phyloP scores from a whole-genome alignment of 2,888 invertebrate genomes.

The Dromius quadrimaculatus region DNA sequence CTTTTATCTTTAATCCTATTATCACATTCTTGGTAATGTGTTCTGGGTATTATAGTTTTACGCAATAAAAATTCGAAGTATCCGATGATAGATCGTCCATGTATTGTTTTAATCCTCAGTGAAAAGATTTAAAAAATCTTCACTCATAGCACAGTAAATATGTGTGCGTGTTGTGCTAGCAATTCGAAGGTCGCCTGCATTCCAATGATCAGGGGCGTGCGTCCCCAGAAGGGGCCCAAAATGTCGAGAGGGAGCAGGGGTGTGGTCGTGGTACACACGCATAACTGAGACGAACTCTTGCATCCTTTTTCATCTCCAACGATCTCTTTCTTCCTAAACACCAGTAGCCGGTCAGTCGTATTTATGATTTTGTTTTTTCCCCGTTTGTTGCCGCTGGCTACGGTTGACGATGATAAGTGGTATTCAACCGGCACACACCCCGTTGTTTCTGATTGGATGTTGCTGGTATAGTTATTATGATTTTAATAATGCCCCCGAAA shows the following conservation, averaged over 20 bases:
- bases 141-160: background rate
- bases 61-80: constrained; percentile 33
- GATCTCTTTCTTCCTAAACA: constrained; percentile 45
- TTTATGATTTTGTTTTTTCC: constrained; percentile 48
- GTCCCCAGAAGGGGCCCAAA: constrained; percentile 43
- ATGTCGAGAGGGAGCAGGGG: constrained; percentile 43
- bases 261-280: constrained; percentile 43
- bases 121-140: constrained; percentile 16
- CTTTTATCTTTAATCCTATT: constrained; percentile 40
- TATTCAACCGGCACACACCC: constrained; percentile 41
- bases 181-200: constrained; percentile 61
- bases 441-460: constrained; percentile 45
- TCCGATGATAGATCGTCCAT: constrained; percentile 28
- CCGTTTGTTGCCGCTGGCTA: constrained; percentile 34
- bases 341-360: constrained; percentile 47
- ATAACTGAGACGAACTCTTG: constrained; percentile 36
- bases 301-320: constrained; percentile 26
- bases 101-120: constrained; percentile 35
- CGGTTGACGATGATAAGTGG: constrained; percentile 48
- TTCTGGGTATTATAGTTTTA: constrained; percentile 34
- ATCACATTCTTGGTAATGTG: constrained; percentile 30
- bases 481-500: constrained; percentile 50
- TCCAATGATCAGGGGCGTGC: constrained; percentile 55
- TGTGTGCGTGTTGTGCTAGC: constrained; percentile 34
- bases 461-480: constrained; percentile 45